Base-by-base conservation (phyloP, 2,888 invertebrate genomes). In the Drosophila cognata region DNA sequence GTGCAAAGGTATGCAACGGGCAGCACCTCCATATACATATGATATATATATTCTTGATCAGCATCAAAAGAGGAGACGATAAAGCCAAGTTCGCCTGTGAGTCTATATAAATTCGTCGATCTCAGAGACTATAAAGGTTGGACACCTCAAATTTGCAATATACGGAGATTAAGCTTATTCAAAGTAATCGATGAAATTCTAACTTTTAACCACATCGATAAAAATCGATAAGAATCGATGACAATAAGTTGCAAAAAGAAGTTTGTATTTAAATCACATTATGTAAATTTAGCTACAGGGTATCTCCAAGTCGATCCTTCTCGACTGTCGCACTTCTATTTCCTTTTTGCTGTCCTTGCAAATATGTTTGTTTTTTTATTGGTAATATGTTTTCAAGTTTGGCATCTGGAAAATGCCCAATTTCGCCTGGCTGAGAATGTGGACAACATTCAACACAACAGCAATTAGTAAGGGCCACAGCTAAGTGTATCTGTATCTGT, bases 381-480 rank as follows among this genome's bases (percentile, higher is more conserved):
- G 18, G 25, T n/a, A 53, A 52, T 50, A 31, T 25, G 10, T 35
- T 38, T 57, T 25, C 35, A 50, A 38, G 36, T 33, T 48, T 28
- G 46, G 29, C 48, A 65, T 67, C 66, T 65, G 67, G 33, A 18
- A 55, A 33, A 48, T 50, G 13, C 13, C 33, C 10, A 50, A 18
- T 21, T 16, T 18, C 28, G 13, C 46, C 11, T 6, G 11, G 16
- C 35, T 29, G 28, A 28, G 28, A 28, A 35, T 36, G 46, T 48
- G 29, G 35, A 53, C 43, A 48, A 21, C 10, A 55, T 36, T 55
- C 7, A 38, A 38, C 13, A 16, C 50, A 35, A 52, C 18, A 56
- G 21, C 41, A 38, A 62, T 56, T 70, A 48, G 25, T 59, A 38
- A 7, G 11, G 52, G 21, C 29, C 31, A 41, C 29, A 62, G 46